Base-by-base conservation (phyloP, 2,113 vertebrate species). In the Pomatostomus ruficeps region DNA sequence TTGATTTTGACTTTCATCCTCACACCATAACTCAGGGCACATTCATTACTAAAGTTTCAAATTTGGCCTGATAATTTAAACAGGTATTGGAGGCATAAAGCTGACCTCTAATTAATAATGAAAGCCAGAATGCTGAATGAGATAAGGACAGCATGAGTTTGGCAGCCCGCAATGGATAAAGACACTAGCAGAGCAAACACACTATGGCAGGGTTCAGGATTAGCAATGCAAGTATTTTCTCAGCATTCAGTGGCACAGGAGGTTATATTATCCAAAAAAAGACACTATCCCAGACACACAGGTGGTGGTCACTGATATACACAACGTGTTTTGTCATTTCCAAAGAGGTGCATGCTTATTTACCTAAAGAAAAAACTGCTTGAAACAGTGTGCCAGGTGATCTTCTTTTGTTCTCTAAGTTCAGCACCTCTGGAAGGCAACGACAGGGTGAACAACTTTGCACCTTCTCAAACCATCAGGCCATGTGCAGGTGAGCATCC, bases 41-140 rank as follows among this genome's bases (percentile, higher is more conserved):
- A 0, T 62, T 85, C 35, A 42, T 51, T 51, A 48, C 25, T 58
- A 16, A 76, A 42, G 15, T 59, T 88, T 58, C 55, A 73, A 8
- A 77, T 58, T 82, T 80, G 71, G 54, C 43, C 42, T 48, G 29
- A 55, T 79, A 61, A 49, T 82, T 85, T 70, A 91, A 85, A 51
- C 58, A 91, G 51, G 45, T 82, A 58, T 83, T 57, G 49, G 33
- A 46, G 71, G 29, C 76, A 95, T 35, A 70, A 85, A 88, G 11
- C 36, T 95, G 46, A 95, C 94, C 58, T 83, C 62, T 49, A 79
- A 76, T 85, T 91, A 89, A 66, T 91, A 94, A 82, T 28, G 59
- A 73, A 91, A 78, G 24, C 42, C 58, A 89, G 81, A 85, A 68
- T 51, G 89, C 51, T 63, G 71, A 77, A n/a, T 28, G 38, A 92